phyloP scores from a whole-genome alignment of 2,888 invertebrate genomes.

The Emmelina monodactyla region DNA sequence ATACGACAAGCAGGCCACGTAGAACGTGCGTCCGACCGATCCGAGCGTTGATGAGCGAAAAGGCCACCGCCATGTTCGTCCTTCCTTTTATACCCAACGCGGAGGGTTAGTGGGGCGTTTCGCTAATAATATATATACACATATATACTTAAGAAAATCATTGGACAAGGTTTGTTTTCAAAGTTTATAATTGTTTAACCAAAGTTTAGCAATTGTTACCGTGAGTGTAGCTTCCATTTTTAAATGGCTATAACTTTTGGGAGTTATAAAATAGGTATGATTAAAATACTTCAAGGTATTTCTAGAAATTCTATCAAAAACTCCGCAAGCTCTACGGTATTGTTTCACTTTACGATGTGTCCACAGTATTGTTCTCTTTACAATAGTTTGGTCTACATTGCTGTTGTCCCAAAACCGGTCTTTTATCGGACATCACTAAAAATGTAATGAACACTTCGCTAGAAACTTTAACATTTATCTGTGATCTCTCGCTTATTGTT shows the following conservation, averaged over 20 bases:
- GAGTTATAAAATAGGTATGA: background rate
- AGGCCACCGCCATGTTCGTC: too few relatives aligned
- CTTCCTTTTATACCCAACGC: too few relatives aligned
- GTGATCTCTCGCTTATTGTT: background rate
- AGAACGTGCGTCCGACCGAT: too few relatives aligned
- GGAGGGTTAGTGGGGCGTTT: too few relatives aligned
- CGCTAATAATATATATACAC: too few relatives aligned
- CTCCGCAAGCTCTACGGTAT: conserved; percentile 30
- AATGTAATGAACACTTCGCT: conserved; percentile 1
- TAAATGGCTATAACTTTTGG: background rate
- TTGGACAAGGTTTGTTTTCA: too few relatives aligned
- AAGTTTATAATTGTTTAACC: too few relatives aligned
- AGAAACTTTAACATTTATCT: background rate
- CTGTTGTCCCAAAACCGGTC: conserved; percentile 33
- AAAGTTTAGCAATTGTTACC: too few relatives aligned
- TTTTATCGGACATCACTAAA: background rate
- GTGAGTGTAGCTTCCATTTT: too few relatives aligned
- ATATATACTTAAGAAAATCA: too few relatives aligned
- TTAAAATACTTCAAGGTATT: conserved; percentile 16
- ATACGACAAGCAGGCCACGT: too few relatives aligned
- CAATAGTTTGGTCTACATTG: conserved; percentile 37
- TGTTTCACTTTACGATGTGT: conserved; percentile 42
- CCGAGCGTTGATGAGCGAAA: too few relatives aligned
- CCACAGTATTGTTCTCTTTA: conserved; percentile 42
- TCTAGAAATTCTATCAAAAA: conserved; percentile 22